These are phyloP conservation scores for Papilio polyxenes DNA, from an alignment of 1,140 invertebrate genomes.

Conservation along the genomic window DNA sequence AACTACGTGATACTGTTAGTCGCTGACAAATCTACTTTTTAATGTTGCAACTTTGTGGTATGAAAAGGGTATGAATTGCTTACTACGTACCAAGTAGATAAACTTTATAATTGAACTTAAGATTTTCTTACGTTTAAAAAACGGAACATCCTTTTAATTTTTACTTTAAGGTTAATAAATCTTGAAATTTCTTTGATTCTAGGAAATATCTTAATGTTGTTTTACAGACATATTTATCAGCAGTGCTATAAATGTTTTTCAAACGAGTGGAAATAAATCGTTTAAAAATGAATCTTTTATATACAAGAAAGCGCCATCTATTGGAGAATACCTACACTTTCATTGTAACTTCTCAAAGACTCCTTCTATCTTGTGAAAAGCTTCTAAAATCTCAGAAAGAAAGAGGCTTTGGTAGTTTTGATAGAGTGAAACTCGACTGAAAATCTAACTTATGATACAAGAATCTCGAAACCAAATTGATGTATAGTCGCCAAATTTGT, in stretches of 20 bases:
- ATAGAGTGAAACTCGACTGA: no score
- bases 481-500: no score
- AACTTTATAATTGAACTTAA: neutral
- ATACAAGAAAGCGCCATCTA: neutral
- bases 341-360: neutral
- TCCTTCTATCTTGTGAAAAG: neutral
- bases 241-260: neutral
- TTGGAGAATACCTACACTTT: neutral
- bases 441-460: no score
- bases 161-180: neutral
- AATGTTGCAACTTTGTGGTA: neutral
- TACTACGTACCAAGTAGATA: neutral
- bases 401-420: no score
- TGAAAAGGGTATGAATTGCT: neutral
- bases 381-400: no score
- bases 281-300: no score
- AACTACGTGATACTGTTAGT: constrained; percentile 1
- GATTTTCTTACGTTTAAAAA: neutral
- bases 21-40: neutral
- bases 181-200: neutral
- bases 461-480: no score
- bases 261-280: neutral
- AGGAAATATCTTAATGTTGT: neutral
- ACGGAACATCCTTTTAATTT: neutral
- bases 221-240: neutral